Evolutionary conservation across 2,888 invertebrate species (phyloP).

Genomic region (Polydesmus complanatus): DNA sequence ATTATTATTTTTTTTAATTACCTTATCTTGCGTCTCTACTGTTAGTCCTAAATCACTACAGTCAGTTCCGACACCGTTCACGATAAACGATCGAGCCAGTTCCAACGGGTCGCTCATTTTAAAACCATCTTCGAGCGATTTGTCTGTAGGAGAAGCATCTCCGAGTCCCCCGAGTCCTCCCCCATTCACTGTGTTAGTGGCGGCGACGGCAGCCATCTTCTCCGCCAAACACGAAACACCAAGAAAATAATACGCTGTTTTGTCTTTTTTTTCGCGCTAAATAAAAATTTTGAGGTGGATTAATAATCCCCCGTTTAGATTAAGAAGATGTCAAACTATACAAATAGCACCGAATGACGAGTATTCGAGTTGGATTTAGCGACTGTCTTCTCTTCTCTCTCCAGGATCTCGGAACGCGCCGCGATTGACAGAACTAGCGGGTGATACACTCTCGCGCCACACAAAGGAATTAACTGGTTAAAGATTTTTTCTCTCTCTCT

Average conservation of each 20-base stretch:
- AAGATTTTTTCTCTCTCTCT: too few species aligned
- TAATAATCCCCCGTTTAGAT: too few species aligned
- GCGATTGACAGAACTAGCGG: too few species aligned
- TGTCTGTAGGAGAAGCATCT: not conserved
- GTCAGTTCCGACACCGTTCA: not conserved
- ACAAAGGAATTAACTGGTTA: too few species aligned
- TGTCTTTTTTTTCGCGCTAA: too few species aligned
- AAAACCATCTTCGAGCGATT: not conserved
- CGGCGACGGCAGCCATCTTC: not conserved
- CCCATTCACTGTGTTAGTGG: not conserved
- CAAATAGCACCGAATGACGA: too few species aligned
- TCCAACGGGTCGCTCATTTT: not conserved
- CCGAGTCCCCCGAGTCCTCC: not conserved
- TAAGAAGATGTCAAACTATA: too few species aligned
- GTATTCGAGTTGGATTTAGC: too few species aligned
- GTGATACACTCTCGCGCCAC: too few species aligned
- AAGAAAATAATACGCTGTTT: not conserved
- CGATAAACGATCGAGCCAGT: not conserved
- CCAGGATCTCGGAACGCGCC: too few species aligned
- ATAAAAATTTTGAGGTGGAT: too few species aligned
- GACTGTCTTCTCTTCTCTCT: too few species aligned
- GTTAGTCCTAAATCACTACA: not conserved
- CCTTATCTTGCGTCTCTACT: not conserved
- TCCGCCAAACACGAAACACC: not conserved
- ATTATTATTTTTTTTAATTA: not conserved